phyloP scores from a whole-genome alignment of 1,140 invertebrate species.

The Delia radicum region DNA sequence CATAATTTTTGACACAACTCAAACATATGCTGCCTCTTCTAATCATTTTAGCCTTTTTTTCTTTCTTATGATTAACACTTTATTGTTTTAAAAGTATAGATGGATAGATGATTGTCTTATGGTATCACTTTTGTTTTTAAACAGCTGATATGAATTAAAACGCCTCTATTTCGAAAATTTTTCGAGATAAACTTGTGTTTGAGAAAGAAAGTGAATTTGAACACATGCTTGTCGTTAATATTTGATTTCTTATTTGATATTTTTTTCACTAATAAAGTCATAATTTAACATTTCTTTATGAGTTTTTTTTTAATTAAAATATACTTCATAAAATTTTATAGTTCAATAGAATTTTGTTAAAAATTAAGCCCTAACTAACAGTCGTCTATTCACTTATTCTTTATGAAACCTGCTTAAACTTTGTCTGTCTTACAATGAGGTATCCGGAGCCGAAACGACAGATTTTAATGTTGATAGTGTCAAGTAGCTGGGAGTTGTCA shows the following conservation, averaged over 20 bases:
- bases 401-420: too few relatives aligned
- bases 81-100: neutral
- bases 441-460: too few relatives aligned
- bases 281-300: constrained; percentile 12
- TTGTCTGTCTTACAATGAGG: too few relatives aligned
- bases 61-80: neutral
- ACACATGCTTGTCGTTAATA: constrained; percentile 2
- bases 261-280: neutral
- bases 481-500: too few relatives aligned
- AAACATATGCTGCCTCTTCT: neutral
- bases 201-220: constrained; percentile 7
- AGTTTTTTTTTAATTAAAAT: neutral
- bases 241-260: constrained; percentile 1
- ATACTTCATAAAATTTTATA: neutral
- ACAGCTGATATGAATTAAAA: constrained; percentile 17
- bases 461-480: too few relatives aligned
- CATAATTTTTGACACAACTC: constrained; percentile 21
- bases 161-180: neutral
- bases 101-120: neutral
- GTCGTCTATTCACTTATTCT: too few relatives aligned
- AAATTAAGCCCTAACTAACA: too few relatives aligned
- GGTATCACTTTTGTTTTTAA: neutral
- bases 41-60: neutral
- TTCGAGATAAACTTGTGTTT: neutral
- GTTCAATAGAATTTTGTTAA: neutral